A percentile compares a stretch with the other conserved stretches of the same genome.
phyloP scores from a whole-genome alignment of 1,140 invertebrate genomes.

The Drosophila ogumai region DNA sequence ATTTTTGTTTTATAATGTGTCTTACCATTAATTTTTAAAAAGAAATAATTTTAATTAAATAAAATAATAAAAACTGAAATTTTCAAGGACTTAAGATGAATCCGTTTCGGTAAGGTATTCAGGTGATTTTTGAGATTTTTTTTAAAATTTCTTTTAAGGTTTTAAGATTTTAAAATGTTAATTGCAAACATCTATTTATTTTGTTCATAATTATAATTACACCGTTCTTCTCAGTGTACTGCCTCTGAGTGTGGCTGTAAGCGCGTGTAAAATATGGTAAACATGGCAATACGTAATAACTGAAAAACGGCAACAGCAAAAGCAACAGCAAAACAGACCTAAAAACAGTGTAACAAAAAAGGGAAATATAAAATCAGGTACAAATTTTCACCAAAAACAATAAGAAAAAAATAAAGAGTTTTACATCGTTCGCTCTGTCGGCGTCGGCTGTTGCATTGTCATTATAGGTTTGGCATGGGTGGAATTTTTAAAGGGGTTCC shows the following conservation, averaged over 20 bases:
- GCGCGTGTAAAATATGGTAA: slow-evolving; percentile 83
- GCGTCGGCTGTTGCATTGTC: slow-evolving; percentile 43
- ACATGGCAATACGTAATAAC: slow-evolving; percentile 82
- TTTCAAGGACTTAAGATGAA: no score
- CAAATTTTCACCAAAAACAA: slow-evolving; percentile 73
- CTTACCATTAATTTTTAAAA: neutral
- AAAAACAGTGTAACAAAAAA: slow-evolving; percentile 72
- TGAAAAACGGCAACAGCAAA: slow-evolving; percentile 42
- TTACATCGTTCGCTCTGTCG: slow-evolving; percentile 62
- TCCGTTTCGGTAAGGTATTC: no score
- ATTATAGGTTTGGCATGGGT: slow-evolving; percentile 28
- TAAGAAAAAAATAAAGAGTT: slow-evolving; percentile 57
- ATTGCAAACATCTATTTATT: no score
- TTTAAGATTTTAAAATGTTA: no score
- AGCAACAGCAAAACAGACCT: slow-evolving; percentile 7
- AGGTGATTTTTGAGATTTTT: no score
- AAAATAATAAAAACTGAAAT: no score
- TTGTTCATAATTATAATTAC: neutral
- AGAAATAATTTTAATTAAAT: neutral
- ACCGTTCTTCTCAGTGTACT: neutral
- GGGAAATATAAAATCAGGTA: slow-evolving; percentile 81
- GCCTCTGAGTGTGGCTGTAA: slow-evolving; percentile 57
- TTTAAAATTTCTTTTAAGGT: no score
- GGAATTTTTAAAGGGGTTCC: neutral
- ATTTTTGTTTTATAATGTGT: no score